These are phyloP conservation scores for Orussus abietinus DNA, from an alignment of 1,140 invertebrate species.

Conservation along the genomic window DNA sequence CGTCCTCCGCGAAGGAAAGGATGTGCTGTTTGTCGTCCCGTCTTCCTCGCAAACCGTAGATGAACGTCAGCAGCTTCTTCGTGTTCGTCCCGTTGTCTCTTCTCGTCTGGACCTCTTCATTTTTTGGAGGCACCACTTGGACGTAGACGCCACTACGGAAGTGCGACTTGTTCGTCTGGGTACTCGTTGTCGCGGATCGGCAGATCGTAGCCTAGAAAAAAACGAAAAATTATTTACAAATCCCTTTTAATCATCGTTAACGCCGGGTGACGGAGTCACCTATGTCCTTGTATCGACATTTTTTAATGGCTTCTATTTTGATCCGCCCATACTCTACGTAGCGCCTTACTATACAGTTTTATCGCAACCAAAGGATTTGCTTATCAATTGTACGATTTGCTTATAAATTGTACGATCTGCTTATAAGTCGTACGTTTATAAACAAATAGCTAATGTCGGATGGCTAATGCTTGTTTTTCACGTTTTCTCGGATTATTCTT, in stretches of 20 bases:
- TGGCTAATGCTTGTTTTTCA: too few species aligned
- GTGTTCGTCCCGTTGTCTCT: slow-evolving; percentile 56
- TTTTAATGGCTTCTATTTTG: not conserved
- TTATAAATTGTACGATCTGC: too few species aligned
- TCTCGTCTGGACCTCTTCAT: slow-evolving; percentile 56
- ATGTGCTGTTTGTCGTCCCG: slow-evolving; percentile 24
- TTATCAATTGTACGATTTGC: too few species aligned
- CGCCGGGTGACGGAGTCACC: too few species aligned
- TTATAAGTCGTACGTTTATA: too few species aligned
- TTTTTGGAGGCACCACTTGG: slow-evolving; percentile 53
- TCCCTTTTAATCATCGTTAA: too few species aligned
- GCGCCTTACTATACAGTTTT: too few species aligned
- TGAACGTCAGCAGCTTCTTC: slow-evolving; percentile 44
- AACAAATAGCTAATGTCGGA: too few species aligned
- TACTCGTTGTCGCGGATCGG: slow-evolving; percentile 57
- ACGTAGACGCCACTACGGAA: slow-evolving; percentile 51
- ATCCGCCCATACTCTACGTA: not conserved
- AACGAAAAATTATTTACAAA: slow-evolving; percentile 5
- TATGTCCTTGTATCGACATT: not conserved
- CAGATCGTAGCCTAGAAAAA: slow-evolving; percentile 55
- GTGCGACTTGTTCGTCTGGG: slow-evolving; percentile 59
- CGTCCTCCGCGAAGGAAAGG: slow-evolving; percentile 25
- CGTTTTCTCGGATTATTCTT: slow-evolving; percentile 6
- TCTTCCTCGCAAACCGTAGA: slow-evolving; percentile 54
- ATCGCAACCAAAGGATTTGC: too few species aligned